phyloP scores from a whole-genome alignment of 1,140 invertebrate genomes.

The Leucophenga varia region DNA sequence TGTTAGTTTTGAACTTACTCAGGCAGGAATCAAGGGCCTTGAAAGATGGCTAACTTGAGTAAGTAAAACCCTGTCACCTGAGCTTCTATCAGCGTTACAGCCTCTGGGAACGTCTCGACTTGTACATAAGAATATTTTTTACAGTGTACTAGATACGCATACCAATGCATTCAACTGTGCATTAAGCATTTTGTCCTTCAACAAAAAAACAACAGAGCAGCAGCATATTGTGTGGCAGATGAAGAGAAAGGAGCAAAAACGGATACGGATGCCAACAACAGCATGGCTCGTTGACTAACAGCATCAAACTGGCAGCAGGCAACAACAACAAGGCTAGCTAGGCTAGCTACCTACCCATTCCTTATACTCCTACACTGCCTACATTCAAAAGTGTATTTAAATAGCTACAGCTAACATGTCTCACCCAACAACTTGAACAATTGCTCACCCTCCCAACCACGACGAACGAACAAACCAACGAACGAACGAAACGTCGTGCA shows the following conservation, averaged over 20 bases:
- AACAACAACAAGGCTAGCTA: neutral
- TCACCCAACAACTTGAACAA: slow-evolving; percentile 28
- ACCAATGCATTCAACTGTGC: neutral
- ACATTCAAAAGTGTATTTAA: slow-evolving; percentile 32
- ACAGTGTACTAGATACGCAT: neutral
- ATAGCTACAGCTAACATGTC: slow-evolving; percentile 44
- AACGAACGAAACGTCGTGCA: no score
- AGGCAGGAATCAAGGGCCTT: no score
- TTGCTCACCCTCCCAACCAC: neutral
- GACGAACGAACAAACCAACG: no score
- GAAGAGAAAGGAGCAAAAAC: slow-evolving; percentile 8
- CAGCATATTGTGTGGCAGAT: no score
- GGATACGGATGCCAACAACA: slow-evolving; percentile 1
- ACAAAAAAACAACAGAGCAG: neutral
- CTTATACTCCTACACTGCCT: slow-evolving; percentile 21
- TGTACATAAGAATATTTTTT: no score
- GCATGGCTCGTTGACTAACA: slow-evolving; percentile 6
- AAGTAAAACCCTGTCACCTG: no score
- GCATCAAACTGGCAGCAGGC: slow-evolving; percentile 2
- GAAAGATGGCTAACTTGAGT: no score
- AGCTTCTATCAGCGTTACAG: no score
- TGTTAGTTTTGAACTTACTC: no score
- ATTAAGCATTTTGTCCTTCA: slow-evolving; percentile 2
- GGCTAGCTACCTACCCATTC: no score
- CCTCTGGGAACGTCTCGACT: no score